These are phyloP conservation scores for Austrolebias charrua DNA, from an alignment of 2,797 vertebrate species.

Conservation along the genomic window DNA sequence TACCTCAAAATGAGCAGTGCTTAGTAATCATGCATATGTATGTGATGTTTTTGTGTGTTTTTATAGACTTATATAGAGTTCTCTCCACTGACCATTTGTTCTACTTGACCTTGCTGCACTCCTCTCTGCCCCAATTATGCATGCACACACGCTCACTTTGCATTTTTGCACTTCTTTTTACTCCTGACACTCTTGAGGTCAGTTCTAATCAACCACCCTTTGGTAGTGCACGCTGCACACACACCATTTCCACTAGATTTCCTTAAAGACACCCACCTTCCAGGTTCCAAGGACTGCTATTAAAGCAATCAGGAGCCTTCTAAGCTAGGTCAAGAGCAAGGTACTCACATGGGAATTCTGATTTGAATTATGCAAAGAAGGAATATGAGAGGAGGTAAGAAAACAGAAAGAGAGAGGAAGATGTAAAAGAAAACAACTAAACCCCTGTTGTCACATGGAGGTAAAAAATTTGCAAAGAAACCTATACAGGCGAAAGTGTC, in stretches of 20 bases:
- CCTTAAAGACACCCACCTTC: constrained; percentile 73
- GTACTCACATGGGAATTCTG: constrained; percentile 72
- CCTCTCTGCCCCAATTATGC: constrained; percentile 67
- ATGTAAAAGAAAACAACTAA: constrained; percentile 52
- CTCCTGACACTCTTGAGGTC: constrained; percentile 69
- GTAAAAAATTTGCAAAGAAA: constrained; percentile 36
- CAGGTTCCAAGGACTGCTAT: constrained; percentile 76
- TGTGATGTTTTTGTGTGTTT: constrained; percentile 42
- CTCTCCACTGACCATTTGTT: constrained; percentile 63
- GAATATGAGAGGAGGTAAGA: constrained; percentile 47
- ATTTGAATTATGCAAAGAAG: constrained; percentile 74
- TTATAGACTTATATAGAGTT: constrained; percentile 37
- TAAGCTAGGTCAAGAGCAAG: constrained; percentile 73
- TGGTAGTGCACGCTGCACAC: constrained; percentile 47
- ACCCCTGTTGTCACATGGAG: constrained; percentile 31
- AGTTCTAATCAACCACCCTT: constrained; percentile 76
- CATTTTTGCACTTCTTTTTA: constrained; percentile 69
- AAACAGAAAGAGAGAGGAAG: constrained; percentile 45
- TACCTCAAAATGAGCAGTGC: constrained; percentile 49
- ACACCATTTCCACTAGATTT: constrained; percentile 59
- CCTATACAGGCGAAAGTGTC: constrained; percentile 16
- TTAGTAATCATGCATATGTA: constrained; percentile 44
- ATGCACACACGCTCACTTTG: constrained; percentile 66
- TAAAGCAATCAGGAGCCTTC: constrained; percentile 82
- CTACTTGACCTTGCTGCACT: constrained; percentile 66